Base-by-base conservation (phyloP, 2,888 invertebrate genomes). In the Cataglyphis rosenhaueri region DNA sequence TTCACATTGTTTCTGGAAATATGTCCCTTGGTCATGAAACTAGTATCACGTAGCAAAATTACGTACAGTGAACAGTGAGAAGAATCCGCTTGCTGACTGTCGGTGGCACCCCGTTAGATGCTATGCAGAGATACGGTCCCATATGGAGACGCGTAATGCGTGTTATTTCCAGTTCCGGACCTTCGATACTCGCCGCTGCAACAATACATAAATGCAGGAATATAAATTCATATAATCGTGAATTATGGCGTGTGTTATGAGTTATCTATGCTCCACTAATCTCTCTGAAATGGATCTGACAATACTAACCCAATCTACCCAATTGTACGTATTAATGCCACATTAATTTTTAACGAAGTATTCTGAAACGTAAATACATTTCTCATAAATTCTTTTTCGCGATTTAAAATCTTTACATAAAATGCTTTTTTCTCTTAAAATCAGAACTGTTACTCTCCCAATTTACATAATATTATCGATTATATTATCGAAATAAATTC, bases 31-130 rank as follows among this genome's bases (percentile, higher is more conserved):
- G 18, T 32, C 21, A 41, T 79, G 61, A 79, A 79, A 35, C 70
- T 25, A 44, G 38, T 9, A 66, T 71, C 64, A 21, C n/a, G 41
- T 41, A 35, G 41, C 38, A 5, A 81, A 59, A 52, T 48, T 94
- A 96, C 97, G 96, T 95, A 98, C 98, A 98, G 95, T 98, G 97
- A 89, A 98, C 97, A 92, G 95, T 95, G 89, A 95, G 95, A 84
- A 95, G 94, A 85, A 95, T 95, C 88, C 95, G 93, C 90, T 95
- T 95, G 94, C 95, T 95, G 91, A 95, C 95, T 81, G 95, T 95
- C 38, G 95, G 95, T 15, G 95, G 95, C 38, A 98, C 97, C 59
- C 98, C 98, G 94, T 98, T 98, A 89, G 97, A 97, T 3, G 97
- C 97, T 91, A 97, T 97, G 95, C 97, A 97, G 68, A 97, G 93